These are phyloP conservation scores for Aviceda subcristata DNA, from an alignment of 2,113 vertebrate species.

Conservation along the genomic window DNA sequence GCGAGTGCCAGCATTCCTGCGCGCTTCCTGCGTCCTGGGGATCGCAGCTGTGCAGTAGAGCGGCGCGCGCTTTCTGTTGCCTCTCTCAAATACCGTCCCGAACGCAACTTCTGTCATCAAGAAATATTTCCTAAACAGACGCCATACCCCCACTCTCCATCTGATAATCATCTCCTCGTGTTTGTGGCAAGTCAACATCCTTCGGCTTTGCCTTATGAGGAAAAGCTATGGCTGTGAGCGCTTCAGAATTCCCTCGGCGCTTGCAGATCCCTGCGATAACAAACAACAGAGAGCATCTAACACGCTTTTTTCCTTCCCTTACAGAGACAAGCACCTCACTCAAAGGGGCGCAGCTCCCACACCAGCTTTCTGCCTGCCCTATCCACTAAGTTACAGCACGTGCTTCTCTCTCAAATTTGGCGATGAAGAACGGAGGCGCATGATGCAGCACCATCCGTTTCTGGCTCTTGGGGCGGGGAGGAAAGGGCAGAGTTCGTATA, in stretches of 20 bases:
- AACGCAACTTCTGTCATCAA: conserved; percentile 43
- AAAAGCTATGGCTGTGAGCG: conserved; percentile 40
- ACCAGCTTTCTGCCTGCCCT: background rate
- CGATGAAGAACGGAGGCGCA: background rate
- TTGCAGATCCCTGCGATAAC: conserved; percentile 62
- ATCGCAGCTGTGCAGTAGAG: background rate
- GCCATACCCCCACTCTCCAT: conserved; percentile 63
- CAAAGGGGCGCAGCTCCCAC: background rate
- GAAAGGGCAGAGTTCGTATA: background rate
- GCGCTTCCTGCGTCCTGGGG: background rate
- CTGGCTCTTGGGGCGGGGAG: background rate
- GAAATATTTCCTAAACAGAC: conserved; percentile 65
- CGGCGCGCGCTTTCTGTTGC: background rate
- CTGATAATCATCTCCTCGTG: conserved; percentile 70
- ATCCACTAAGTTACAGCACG: background rate
- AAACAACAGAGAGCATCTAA: conserved; percentile 44
- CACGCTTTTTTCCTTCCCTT: conserved; percentile 42
- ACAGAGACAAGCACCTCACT: conserved; percentile 30
- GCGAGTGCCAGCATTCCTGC: background rate
- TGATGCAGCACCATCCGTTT: background rate
- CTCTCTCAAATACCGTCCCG: conserved; percentile 36
- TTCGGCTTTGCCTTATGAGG: conserved; percentile 69
- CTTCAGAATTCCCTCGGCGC: conserved; percentile 48
- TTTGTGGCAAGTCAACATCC: conserved; percentile 65
- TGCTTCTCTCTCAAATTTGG: background rate